Conservation (phyloP, 2,797 vertebrate species). For the Anguilla obscura region DNA sequence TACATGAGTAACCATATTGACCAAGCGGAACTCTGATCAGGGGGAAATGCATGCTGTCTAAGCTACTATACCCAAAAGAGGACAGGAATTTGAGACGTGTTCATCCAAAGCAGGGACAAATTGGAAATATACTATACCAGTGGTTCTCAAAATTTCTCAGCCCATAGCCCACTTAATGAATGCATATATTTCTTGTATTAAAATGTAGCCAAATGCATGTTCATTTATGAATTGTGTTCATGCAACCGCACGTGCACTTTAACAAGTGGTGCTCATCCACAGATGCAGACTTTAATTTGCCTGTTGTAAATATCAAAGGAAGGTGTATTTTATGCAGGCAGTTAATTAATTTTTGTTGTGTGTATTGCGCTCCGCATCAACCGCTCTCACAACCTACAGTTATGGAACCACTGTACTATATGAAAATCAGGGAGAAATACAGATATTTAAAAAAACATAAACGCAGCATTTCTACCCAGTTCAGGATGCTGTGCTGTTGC, state of each 20-base stretch:
- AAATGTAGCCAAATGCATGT: background rate
- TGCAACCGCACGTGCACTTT: background rate
- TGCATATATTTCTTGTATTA: no score
- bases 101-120: background rate
- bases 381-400: background rate
- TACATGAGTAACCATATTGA: background rate
- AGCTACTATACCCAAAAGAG: background rate
- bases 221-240: background rate
- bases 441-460: background rate
- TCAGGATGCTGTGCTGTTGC: no score
- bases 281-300: background rate
- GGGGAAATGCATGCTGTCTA: background rate
- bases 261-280: background rate
- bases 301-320: background rate
- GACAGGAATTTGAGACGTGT: background rate
- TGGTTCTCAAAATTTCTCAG: no score
- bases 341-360: background rate
- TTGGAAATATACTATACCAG: background rate
- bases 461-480: background rate
- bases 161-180: no score
- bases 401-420: background rate
- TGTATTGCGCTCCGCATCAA: background rate
- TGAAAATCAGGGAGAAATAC: background rate
- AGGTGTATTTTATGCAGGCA: background rate
- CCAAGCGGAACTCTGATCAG: background rate